Conservation (phyloP, 2,113 vertebrate genomes). For the Bombycilla garrulus region DNA sequence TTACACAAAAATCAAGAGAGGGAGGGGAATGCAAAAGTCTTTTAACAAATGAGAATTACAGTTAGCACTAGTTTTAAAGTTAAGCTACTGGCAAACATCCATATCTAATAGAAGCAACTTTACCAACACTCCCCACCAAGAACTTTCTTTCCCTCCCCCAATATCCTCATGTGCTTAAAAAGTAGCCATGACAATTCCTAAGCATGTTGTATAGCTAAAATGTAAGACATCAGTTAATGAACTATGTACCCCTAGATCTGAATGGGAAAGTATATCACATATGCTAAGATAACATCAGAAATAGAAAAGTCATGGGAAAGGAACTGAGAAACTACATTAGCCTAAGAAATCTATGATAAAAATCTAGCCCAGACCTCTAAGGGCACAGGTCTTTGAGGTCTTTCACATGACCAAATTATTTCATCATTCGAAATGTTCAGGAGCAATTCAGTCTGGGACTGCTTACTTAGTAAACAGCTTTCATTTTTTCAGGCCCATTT, state of each 20-base stretch:
- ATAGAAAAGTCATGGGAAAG: constrained; percentile 65
- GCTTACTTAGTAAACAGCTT: not conserved
- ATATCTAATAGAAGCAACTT: constrained; percentile 6
- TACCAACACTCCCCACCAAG: not conserved
- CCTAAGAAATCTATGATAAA: constrained; percentile 25
- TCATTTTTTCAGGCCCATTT: not conserved
- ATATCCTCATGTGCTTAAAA: not conserved
- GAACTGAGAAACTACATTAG: constrained; percentile 6
- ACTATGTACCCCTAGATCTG: not conserved
- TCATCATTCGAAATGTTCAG: not conserved
- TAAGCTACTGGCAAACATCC: not conserved
- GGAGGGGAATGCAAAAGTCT: not conserved
- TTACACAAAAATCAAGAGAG: not conserved
- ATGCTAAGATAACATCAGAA: constrained; percentile 57
- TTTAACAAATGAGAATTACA: not conserved
- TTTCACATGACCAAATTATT: constrained; percentile 12
- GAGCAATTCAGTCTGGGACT: not conserved
- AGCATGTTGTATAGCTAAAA: not conserved
- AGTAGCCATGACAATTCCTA: not conserved
- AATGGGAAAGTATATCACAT: constrained; percentile 50
- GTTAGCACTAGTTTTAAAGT: not conserved
- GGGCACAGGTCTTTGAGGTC: constrained; percentile 2
- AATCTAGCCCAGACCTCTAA: constrained; percentile 19
- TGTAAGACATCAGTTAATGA: constrained; percentile 9
- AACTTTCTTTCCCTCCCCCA: not conserved